These are phyloP conservation scores for Melinopterus prodromus DNA, from an alignment of 2,888 invertebrate genomes.

Conservation along the genomic window DNA sequence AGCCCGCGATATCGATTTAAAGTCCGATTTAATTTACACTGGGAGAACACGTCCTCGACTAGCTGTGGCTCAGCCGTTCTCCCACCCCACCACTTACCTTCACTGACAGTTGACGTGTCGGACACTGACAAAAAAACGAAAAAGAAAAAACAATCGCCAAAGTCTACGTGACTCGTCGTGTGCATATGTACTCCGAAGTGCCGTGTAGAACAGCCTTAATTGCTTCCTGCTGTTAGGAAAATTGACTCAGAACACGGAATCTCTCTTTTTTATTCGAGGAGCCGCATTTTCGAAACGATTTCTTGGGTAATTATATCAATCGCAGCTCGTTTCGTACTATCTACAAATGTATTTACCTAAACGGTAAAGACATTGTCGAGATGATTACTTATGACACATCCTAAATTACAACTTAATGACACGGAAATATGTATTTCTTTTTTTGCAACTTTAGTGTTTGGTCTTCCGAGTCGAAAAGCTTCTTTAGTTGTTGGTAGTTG, in stretches of 20 bases:
- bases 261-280: neutral
- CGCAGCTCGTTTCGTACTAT: neutral
- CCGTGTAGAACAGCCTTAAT: neutral
- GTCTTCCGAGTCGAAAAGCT: no score
- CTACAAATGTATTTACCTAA: neutral
- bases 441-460: no score
- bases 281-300: neutral
- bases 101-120: neutral
- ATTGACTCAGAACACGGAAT: neutral
- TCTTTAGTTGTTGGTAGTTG: no score
- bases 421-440: neutral
- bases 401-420: no score
- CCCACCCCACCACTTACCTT: neutral
- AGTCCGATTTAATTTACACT: neutral
- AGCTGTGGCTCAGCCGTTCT: neutral
- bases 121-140: neutral
- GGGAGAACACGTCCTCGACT: neutral
- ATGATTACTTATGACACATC: neutral
- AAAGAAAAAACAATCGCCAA: neutral
- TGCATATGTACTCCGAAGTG: neutral
- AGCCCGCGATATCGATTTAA: neutral
- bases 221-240: slow-evolving; percentile 4
- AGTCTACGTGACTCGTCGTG: neutral
- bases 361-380: neutral
- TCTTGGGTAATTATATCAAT: neutral